Conservation (phyloP, 2,113 vertebrate species). For the Platysternon megacephalum region DNA sequence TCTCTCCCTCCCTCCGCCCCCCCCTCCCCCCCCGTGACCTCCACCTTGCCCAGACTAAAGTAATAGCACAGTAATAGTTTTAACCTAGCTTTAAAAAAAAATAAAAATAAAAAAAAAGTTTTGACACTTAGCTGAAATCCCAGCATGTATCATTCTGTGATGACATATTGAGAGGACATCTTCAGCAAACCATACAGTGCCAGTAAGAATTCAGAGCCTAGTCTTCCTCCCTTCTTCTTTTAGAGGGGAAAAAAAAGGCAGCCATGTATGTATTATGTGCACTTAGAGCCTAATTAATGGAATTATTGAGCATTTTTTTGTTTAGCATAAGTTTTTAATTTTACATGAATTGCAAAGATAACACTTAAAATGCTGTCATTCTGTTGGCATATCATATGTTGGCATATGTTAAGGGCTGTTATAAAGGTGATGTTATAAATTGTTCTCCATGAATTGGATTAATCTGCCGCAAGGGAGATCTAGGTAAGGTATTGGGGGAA, state of each 20-base stretch:
- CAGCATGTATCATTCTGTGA: background rate
- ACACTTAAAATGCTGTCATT: too few species aligned
- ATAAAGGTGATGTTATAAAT: background rate
- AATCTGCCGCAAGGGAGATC: background rate
- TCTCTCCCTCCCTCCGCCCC: too few species aligned
- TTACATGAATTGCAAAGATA: too few species aligned
- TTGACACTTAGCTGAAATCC: background rate
- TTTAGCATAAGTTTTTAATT: too few species aligned
- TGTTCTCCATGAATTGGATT: background rate
- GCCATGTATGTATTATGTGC: background rate
- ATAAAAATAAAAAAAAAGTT: background rate
- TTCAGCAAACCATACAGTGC: background rate
- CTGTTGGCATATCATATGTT: too few species aligned
- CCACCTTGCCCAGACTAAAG: background rate
- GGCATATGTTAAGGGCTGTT: background rate
- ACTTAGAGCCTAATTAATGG: background rate
- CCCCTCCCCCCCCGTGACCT: constrained; percentile 30
- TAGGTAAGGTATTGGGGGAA: background rate
- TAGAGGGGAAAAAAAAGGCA: too few species aligned
- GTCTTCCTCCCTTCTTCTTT: background rate
- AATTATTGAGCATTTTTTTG: background rate
- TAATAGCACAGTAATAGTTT: background rate
- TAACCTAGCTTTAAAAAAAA: constrained; percentile 4
- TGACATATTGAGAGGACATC: background rate
- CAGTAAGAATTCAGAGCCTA: background rate